Evolutionary conservation across 2,113 vertebrate species (phyloP), one percentile per base, ranked within the genome.

Genomic region (Catharus fuscescens): DNA sequence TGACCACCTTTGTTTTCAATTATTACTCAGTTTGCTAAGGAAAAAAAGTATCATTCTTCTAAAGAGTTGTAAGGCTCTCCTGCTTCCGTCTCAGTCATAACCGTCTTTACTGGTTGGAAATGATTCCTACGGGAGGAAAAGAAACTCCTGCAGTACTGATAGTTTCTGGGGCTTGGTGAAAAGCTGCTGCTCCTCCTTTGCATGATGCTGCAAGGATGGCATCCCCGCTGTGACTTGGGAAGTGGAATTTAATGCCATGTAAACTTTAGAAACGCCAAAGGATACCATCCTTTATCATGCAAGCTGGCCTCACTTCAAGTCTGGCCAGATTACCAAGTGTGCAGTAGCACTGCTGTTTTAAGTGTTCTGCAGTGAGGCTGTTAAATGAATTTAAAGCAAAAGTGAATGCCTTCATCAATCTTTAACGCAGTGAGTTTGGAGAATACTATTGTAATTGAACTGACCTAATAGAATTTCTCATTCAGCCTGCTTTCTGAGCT

Each of bases 401-500:
- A 77, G 24, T 34, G 14, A 64, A 48, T 53, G n/a, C 19, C 44
- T 84, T 74, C 44, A 69, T 34, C 15, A 29, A 7, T 82, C 40
- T 87, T 81, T 10, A 79, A 19, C 31, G 45, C 23, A 45, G 24
- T 44, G 62, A 74, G 12, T 69, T 91, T 81, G 60, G 60, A 64
- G 53, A 66, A 66, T 34, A 2, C 17, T 79, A 2, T 28, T 42
- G 54, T 79, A 72, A 62, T 34, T 85, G 40, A 77, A 26, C 40
- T 47, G 57, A 19, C 61, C 23, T 88, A 65, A 45, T 26, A 73
- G 50, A 67, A 42, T 65, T 94, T 92, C 66, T 90, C 53, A 67
- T 85, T 79, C 61, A 50, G 16, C n/a, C n/a, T 89, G n/a, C 50
- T 87, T 93, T 81, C 52, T 89, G 52, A 52, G 65, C 52, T 73